phyloP scores from a whole-genome alignment of 2,113 vertebrate genomes.

The Rhynchomys soricoides region DNA sequence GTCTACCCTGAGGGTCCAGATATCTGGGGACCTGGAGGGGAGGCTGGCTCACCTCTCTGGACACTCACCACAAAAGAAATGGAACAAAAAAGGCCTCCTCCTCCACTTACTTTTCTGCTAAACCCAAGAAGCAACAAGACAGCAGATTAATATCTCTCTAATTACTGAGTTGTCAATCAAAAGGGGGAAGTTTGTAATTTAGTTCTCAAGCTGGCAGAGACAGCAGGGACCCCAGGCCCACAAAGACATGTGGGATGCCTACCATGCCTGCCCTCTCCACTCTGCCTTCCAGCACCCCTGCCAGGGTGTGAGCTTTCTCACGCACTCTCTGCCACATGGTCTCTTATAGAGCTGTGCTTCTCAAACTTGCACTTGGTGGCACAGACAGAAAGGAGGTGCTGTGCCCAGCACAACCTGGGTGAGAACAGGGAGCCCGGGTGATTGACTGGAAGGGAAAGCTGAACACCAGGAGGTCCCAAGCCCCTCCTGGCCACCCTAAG shows the following conservation, averaged over 20 bases:
- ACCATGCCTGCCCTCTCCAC: background rate
- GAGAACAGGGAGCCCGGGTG: too few species aligned
- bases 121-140: slow-evolving; percentile 53
- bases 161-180: slow-evolving; percentile 65
- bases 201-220: background rate
- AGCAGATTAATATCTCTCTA: slow-evolving; percentile 58
- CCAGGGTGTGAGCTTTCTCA: background rate
- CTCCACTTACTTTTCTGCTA: slow-evolving; percentile 20
- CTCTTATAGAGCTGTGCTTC: background rate
- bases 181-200: slow-evolving; percentile 24
- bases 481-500: background rate
- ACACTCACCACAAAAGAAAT: slow-evolving; percentile 26
- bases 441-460: background rate
- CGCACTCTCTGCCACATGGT: rapidly evolving
- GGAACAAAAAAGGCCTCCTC: background rate
- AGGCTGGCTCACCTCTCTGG: background rate
- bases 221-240: background rate
- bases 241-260: background rate
- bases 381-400: background rate
- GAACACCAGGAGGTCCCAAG: background rate
- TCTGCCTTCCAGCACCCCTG: too few species aligned
- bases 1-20: background rate
- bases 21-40: background rate
- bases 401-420: background rate
- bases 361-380: background rate